phyloP scores from a whole-genome alignment of 1,140 invertebrate genomes.

The Drosophila nasuta region DNA sequence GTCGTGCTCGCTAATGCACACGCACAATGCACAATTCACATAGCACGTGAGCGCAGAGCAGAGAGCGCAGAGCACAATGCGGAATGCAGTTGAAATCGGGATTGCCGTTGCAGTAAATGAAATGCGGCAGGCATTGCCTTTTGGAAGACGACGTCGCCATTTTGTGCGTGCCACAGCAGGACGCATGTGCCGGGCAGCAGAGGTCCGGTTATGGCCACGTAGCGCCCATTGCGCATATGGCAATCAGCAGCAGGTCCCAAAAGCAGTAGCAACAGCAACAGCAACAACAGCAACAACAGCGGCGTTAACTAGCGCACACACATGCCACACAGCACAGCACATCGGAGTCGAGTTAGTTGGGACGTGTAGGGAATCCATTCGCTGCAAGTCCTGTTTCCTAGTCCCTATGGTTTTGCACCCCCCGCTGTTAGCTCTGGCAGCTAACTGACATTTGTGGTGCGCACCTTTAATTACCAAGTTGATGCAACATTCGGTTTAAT shows the following conservation, averaged over 20 bases:
- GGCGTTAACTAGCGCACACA: conserved; percentile 63
- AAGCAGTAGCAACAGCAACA: background rate
- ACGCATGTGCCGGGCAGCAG: conserved; percentile 14
- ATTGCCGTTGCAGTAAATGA: conserved; percentile 62
- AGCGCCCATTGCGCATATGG: conserved; percentile 66
- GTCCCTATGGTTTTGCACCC: conserved; percentile 17
- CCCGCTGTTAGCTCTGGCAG: conserved; percentile 34
- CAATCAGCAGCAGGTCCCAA: conserved; percentile 55
- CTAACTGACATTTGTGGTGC: conserved; percentile 59
- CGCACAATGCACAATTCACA: conserved; percentile 66
- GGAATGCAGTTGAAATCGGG: conserved; percentile 45
- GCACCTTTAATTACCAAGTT: conserved; percentile 74
- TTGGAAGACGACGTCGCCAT: conserved; percentile 70
- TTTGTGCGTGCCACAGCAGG: conserved; percentile 60
- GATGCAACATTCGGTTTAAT: conserved; percentile 74
- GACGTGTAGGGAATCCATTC: conserved; percentile 1
- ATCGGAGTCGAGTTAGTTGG: background rate
- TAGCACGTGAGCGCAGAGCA: conserved; percentile 57
- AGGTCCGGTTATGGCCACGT: conserved; percentile 69
- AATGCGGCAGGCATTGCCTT: conserved; percentile 64
- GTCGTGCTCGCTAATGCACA: conserved; percentile 68
- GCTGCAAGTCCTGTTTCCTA: conserved; percentile 26
- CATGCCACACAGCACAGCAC: background rate
- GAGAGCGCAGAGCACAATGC: conserved; percentile 36
- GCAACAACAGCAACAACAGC: conserved; percentile 38